Evolutionary conservation across 2,797 vertebrate species (phyloP), one percentile per base, ranked within the genome.

Genomic region (Tamandua tetradactyla): DNA sequence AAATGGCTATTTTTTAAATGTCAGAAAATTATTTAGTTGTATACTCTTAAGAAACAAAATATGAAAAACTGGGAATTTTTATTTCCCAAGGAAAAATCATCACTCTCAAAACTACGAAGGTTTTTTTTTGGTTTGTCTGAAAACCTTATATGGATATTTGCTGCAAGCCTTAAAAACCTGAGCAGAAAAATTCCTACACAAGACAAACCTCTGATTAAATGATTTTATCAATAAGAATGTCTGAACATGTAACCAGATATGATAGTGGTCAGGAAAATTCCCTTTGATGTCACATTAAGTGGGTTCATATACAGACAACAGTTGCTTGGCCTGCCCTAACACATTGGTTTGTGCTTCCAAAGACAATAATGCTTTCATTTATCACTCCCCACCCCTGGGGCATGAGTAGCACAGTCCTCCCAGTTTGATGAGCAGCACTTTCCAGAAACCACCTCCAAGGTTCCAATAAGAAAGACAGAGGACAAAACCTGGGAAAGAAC

Each of bases 231-330:
- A 89, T 61, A 96, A 96, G 68, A 95, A 95, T 96, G 87, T 95
- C 91, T 96, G 84, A 94, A 94, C 91, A 66, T 84, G 94, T 97
- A 97, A 95, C 74, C 35, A 92, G 95, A 95, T 95, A 94, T n/a
- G 55, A 83, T 20, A 75, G 74, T 81, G 35, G 91, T 89, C 64
- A 93, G 59, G 59, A 94, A 96, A 90, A 96, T 94, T 91, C 84
- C 82, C 95, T 96, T 97, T 96, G 93, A 94, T 94, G 95, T 96
- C 52, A 76, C 81, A 95, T 94, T 90, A 93, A 47, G 61, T 95
- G 66, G 40, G 75, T 89, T 96, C 85, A 64, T 62, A 64, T 15
- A 83, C 27, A 72, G 78, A 95, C 79, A 57, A 84, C 69, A 75
- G 15, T 18, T 94, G 40, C 66, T 84, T 62, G 79, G 82, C 15